A percentile compares a stretch with the other conserved stretches of the same genome.
Evolutionary conservation across 2,113 vertebrate species (phyloP).

Genomic region (Saiga tatarica): DNA sequence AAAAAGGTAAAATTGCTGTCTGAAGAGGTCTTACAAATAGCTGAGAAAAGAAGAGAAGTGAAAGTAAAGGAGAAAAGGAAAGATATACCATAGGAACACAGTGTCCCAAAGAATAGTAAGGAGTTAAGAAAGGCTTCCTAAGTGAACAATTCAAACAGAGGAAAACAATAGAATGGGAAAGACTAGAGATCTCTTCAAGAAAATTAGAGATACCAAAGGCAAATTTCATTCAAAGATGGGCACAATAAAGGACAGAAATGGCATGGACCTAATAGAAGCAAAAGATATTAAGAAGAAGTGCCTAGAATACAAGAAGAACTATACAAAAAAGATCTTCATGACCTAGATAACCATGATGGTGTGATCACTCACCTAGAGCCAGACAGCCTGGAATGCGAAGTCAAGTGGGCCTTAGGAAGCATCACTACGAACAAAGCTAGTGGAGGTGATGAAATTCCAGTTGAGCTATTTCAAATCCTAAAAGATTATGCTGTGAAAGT

Average conservation of each 20-base stretch:
- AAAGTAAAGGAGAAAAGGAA: neutral
- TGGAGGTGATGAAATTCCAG: neutral
- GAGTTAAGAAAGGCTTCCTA: neutral
- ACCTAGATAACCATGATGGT: neutral
- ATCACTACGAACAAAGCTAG: neutral
- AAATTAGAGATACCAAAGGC: neutral
- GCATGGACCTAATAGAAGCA: neutral
- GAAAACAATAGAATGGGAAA: neutral
- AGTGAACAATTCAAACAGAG: neutral
- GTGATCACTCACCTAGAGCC: neutral
- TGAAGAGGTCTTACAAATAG: neutral
- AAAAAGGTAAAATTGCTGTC: neutral
- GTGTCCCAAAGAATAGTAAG: neutral
- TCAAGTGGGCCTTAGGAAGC: neutral
- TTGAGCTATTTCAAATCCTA: neutral
- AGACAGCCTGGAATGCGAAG: neutral
- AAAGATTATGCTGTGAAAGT: neutral
- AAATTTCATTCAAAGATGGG: neutral
- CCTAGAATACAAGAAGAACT: neutral
- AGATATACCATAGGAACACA: accelerated
- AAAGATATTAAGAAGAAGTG: neutral
- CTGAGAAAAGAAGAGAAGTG: neutral
- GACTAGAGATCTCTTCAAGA: neutral
- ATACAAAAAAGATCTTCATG: neutral
- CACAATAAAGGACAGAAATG: neutral